These are phyloP conservation scores for Mya arenaria DNA, from an alignment of 1,140 invertebrate genomes.

Conservation along the genomic window DNA sequence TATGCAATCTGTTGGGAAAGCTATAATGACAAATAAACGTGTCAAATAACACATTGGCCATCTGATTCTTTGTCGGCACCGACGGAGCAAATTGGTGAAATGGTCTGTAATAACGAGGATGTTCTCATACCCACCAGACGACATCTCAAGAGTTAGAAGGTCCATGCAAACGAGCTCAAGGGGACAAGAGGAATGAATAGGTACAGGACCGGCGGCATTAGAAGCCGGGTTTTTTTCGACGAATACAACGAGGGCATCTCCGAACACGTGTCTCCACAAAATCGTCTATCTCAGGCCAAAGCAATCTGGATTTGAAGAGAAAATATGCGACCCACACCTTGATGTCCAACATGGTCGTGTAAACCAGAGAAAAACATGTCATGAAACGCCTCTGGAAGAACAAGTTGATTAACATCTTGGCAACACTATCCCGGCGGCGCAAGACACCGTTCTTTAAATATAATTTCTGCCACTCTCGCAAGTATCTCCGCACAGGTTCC, in stretches of 20 bases:
- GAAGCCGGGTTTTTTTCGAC: not conserved
- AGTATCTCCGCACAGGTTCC: constrained; percentile 3
- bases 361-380: not conserved
- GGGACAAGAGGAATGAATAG: not conserved
- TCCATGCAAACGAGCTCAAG: not conserved
- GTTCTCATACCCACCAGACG: not conserved
- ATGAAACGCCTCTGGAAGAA: not conserved
- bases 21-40: not conserved
- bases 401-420: constrained; percentile 12
- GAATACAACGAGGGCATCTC: not conserved
- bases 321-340: not conserved
- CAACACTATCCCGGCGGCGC: not conserved
- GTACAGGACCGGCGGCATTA: not conserved
- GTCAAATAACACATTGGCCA: not conserved
- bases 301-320: not conserved
- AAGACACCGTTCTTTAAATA: constrained; percentile 39
- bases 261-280: not conserved
- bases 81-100: not conserved
- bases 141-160: not conserved
- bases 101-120: constrained; percentile 12
- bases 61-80: not conserved
- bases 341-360: constrained; percentile 45
- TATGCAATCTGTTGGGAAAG: not conserved
- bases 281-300: not conserved
- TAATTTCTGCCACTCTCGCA: constrained; percentile 39